phyloP scores from a whole-genome alignment of 2,113 vertebrate genomes.

The Urocolius indicus region DNA sequence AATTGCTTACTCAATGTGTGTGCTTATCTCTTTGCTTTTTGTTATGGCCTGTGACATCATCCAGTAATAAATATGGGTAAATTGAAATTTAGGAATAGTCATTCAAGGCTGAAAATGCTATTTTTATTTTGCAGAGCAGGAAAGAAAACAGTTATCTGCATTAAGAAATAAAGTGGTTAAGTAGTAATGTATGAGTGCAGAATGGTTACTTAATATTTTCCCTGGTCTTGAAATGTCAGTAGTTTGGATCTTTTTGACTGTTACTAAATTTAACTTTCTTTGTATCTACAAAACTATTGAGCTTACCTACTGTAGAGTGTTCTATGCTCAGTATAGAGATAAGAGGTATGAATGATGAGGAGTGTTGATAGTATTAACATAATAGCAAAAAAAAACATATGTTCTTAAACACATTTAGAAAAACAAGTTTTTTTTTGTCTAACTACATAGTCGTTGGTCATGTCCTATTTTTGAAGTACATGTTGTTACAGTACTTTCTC shows the following conservation, averaged over 20 bases:
- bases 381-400: background rate
- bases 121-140: background rate
- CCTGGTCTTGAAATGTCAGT: background rate
- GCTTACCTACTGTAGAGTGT: background rate
- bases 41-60: background rate
- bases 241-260: background rate
- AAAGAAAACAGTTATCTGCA: background rate
- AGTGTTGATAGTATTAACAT: background rate
- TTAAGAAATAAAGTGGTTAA: background rate
- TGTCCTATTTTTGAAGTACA: background rate
- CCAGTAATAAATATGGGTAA: background rate
- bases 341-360: background rate
- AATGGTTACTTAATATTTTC: background rate
- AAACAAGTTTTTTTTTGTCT: background rate
- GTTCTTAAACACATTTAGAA: background rate
- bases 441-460: background rate
- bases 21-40: background rate
- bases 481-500: background rate
- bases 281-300: background rate
- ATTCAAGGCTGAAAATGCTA: background rate
- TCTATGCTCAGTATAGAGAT: background rate
- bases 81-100: background rate
- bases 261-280: background rate
- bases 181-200: background rate
- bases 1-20: background rate